phyloP scores from a whole-genome alignment of 2,797 vertebrate species.

The Psittacula derbiana region DNA sequence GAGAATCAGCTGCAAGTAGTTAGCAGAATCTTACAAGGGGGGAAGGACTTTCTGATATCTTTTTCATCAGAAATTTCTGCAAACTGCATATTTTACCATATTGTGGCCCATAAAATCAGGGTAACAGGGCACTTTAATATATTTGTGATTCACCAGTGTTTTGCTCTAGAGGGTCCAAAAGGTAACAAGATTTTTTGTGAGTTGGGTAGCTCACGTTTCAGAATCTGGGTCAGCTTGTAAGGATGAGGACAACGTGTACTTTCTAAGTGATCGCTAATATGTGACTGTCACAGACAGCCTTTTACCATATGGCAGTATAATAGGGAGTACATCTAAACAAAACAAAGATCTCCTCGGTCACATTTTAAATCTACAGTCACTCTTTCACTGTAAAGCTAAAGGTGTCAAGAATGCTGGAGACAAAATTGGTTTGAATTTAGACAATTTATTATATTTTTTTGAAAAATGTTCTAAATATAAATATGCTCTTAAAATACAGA shows the following conservation, averaged over 20 bases:
- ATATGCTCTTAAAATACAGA: not conserved
- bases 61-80: not conserved
- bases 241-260: not conserved
- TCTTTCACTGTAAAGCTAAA: not conserved
- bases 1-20: not conserved
- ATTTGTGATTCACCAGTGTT: not conserved
- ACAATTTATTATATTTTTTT: not conserved
- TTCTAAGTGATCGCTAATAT: not conserved
- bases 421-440: not conserved
- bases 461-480: not conserved
- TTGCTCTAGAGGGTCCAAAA: not conserved
- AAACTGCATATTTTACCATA: not conserved
- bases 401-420: not conserved
- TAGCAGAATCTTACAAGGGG: not conserved
- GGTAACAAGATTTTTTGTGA: not conserved
- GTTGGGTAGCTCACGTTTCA: rapidly evolving
- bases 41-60: not conserved
- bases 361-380: not conserved
- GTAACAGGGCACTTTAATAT: not conserved
- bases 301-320: not conserved
- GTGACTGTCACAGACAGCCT: not conserved
- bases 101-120: not conserved
- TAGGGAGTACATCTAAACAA: not conserved
- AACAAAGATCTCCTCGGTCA: not conserved
- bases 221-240: not conserved